Conservation (phyloP, 2,113 vertebrate species). For the Jaculus jaculus region DNA sequence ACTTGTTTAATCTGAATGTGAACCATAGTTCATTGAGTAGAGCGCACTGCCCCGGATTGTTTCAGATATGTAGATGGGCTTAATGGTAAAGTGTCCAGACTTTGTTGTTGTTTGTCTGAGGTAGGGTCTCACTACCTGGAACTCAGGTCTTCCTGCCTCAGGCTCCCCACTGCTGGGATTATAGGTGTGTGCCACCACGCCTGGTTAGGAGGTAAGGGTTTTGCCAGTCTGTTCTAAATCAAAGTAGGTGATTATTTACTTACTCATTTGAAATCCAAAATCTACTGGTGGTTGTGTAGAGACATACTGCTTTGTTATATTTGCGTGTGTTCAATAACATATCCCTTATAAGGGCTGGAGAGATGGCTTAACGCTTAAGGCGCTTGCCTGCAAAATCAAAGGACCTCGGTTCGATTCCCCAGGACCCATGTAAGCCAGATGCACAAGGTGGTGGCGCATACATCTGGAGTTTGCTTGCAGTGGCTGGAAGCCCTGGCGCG, state of each 20-base stretch:
- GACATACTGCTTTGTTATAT: background rate
- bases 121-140: background rate
- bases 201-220: slow-evolving; percentile 11
- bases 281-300: slow-evolving; percentile 2
- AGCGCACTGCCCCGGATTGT: slow-evolving; percentile 25
- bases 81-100: background rate
- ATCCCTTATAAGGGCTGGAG: background rate
- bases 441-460: too few species aligned
- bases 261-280: background rate
- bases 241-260: background rate
- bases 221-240: background rate
- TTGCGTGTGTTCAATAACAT: slow-evolving; percentile 36
- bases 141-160: background rate
- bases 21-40: background rate
- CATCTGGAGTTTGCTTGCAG: too few species aligned
- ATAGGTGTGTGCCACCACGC: too few species aligned
- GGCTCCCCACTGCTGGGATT: background rate
- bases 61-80: background rate
- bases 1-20: background rate
- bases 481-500: too few species aligned
- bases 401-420: too few species aligned
- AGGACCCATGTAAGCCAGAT: too few species aligned
- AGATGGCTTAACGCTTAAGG: too few species aligned
- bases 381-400: too few species aligned
- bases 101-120: background rate